These are phyloP conservation scores for Incurvaria masculella DNA, from an alignment of 2,888 invertebrate species.

Conservation along the genomic window DNA sequence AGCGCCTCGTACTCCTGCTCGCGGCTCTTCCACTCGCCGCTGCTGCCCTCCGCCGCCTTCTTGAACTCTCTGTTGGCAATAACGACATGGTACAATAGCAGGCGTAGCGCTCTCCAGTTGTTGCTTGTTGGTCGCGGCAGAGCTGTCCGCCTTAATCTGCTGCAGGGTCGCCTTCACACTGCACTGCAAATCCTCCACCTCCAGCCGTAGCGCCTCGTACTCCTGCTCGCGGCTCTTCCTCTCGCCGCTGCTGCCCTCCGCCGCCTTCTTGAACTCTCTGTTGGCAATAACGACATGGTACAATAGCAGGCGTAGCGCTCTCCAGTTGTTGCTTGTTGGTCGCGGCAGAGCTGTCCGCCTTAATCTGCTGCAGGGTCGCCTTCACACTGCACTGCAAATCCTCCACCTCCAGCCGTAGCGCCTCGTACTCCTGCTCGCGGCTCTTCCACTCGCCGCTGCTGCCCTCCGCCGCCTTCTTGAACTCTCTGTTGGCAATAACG, in stretches of 20 bases:
- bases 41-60: slow-evolving; percentile 64
- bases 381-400: slow-evolving; percentile 69
- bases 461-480: slow-evolving; percentile 58
- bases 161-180: slow-evolving; percentile 56
- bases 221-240: slow-evolving; percentile 80
- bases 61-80: slow-evolving; percentile 32
- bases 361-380: slow-evolving; percentile 53
- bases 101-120: slow-evolving; percentile 34
- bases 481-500: slow-evolving; percentile 30
- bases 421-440: slow-evolving; percentile 74
- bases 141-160: slow-evolving; percentile 54
- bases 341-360: slow-evolving; percentile 47
- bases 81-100: too few species aligned
- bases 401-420: slow-evolving; percentile 72
- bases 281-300: too few species aligned
- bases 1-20: slow-evolving; percentile 78
- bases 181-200: slow-evolving; percentile 71
- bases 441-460: slow-evolving; percentile 74
- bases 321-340: slow-evolving; percentile 41
- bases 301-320: slow-evolving; percentile 27
- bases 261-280: slow-evolving; percentile 48
- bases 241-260: slow-evolving; percentile 66
- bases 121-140: slow-evolving; percentile 44
- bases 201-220: slow-evolving; percentile 73
- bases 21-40: slow-evolving; percentile 70